Base-by-base conservation (phyloP, 2,113 vertebrate species). In the Cyprinodon brontotheroides region DNA sequence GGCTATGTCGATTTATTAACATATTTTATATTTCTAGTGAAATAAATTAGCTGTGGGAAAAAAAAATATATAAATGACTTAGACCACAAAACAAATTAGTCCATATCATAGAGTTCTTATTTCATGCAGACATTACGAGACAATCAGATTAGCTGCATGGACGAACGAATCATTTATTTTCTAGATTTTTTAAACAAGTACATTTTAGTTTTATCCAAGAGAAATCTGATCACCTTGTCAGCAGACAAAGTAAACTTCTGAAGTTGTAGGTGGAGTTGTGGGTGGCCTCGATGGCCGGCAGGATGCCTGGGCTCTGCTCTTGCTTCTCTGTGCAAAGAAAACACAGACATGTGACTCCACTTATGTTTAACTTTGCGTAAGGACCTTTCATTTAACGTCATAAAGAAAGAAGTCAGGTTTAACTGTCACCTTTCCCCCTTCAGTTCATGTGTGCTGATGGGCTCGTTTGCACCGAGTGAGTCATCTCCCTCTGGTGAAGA, bases 171-270 rank as follows among this genome's bases (percentile, higher is more conserved):
- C 20, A 57, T 57, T 8, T 57, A 20, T 15, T 53, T 15, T 57
- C n/a, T 15, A 20, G 20, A n/a, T n/a, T 57, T n/a, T 20, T 67
- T 36, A 0, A 12, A 36, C 6, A 57, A 57, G 7, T 9, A 0
- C n/a, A 20, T 57, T 57, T 57, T 57, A 74, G 47, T 17, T 43
- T 14, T 6, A 43, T 3, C 4, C 50, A 62, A 22, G 39, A 14
- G 66, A 53, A 60, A 61, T 80, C 6, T 1, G 20, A 47, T 77
- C 82, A 95, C 94, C 94, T 95, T 95, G 89, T 95, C 93, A 71
- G 93, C 93, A 74, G 94, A 94, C 73, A 93, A 87, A 1, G 93
- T 94, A 83, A 94, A 94, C 88, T 93, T 92, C 86, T 94, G 93
- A 69, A 95, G 93, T 87, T 94, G 94, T 0, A 66, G 61, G 41